Conservation (phyloP, 2,888 invertebrate genomes). For the Euspilapteryx auroguttella region DNA sequence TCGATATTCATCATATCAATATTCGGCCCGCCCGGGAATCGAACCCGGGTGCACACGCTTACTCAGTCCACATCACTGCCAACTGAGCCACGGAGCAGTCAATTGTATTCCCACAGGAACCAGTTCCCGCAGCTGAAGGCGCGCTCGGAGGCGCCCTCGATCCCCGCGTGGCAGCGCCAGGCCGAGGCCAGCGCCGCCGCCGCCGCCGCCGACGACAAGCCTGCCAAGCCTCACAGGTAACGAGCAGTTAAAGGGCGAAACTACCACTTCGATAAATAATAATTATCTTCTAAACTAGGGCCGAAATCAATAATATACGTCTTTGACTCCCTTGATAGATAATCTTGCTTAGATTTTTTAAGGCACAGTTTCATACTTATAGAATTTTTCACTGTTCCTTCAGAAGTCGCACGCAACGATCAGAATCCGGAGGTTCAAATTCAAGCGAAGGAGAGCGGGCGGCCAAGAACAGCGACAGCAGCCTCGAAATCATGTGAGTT, state of each 20-base stretch:
- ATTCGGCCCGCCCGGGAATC: too few relatives aligned
- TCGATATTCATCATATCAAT: too few relatives aligned
- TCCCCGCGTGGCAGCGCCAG: conserved; percentile 80
- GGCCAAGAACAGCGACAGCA: conserved; percentile 75
- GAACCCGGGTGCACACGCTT: too few relatives aligned
- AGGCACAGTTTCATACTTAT: too few relatives aligned
- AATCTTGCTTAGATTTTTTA: too few relatives aligned
- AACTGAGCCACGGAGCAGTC: neutral
- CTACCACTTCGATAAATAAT: too few relatives aligned
- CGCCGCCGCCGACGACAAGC: conserved; percentile 24
- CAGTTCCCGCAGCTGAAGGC: conserved; percentile 74
- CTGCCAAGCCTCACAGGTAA: conserved; percentile 23
- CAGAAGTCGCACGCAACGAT: conserved; percentile 57
- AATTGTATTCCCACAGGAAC: conserved; percentile 61
- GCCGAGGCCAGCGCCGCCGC: conserved; percentile 53
- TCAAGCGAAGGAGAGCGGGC: conserved; percentile 74
- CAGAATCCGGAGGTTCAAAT: conserved; percentile 68
- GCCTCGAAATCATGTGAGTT: conserved; percentile 72
- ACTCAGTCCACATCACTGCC: too few relatives aligned
- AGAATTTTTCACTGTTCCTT: too few relatives aligned
- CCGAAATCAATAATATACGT: too few relatives aligned
- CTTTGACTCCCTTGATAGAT: too few relatives aligned
- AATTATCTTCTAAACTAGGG: too few relatives aligned
- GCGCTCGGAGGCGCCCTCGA: conserved; percentile 67
- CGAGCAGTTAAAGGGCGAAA: too few relatives aligned